These are phyloP conservation scores for Apantesis nais DNA, from an alignment of 2,888 invertebrate species.

Conservation along the genomic window DNA sequence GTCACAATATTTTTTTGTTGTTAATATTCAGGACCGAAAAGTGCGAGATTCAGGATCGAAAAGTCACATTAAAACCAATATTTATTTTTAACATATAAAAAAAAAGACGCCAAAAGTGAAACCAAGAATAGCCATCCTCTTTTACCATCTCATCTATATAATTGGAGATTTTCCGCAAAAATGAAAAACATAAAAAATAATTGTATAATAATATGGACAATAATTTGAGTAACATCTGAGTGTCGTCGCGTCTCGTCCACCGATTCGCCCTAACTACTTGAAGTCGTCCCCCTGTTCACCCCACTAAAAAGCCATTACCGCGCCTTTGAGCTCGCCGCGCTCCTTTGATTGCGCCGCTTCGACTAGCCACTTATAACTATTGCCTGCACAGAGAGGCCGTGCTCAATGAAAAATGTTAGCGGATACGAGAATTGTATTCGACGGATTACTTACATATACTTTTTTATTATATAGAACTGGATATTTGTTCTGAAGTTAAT, in stretches of 20 bases:
- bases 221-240: constrained; percentile 24
- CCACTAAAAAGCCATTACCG: constrained; percentile 79
- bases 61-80: too few relatives aligned
- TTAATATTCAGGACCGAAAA: too few relatives aligned
- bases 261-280: constrained; percentile 66
- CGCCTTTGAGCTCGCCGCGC: constrained; percentile 76
- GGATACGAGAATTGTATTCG: constrained; percentile 15
- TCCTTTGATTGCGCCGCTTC: constrained; percentile 76
- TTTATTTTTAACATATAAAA: too few relatives aligned
- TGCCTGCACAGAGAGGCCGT: constrained; percentile 46
- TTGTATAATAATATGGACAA: not conserved
- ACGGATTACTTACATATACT: not conserved
- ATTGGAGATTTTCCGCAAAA: not conserved
- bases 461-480: not conserved
- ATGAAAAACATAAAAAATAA: not conserved
- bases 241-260: constrained; percentile 32
- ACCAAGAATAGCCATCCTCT: too few relatives aligned
- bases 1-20: too few relatives aligned
- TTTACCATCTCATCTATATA: too few relatives aligned
- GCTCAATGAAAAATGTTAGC: constrained; percentile 31
- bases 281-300: constrained; percentile 55
- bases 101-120: too few relatives aligned
- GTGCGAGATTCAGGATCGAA: too few relatives aligned
- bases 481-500: too few relatives aligned
- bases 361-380: constrained; percentile 76